These are phyloP conservation scores for Oplegnathus fasciatus DNA, from an alignment of 2,113 vertebrate species.

Conservation along the genomic window DNA sequence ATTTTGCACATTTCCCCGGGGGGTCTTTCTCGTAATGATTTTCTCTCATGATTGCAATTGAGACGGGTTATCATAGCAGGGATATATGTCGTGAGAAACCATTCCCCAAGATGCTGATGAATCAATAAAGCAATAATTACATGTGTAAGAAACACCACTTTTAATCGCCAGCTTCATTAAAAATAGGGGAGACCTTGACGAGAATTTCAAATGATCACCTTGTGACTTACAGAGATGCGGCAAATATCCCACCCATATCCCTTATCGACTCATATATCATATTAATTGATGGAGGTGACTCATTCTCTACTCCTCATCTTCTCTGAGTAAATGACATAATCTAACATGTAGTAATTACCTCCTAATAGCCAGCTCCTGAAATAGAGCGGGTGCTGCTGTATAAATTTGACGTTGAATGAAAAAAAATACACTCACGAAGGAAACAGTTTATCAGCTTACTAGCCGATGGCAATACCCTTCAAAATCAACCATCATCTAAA, in stretches of 20 bases:
- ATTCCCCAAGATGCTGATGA: constrained; percentile 73
- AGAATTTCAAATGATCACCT: constrained; percentile 70
- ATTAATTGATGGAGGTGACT: constrained; percentile 75
- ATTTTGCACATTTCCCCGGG: constrained; percentile 38
- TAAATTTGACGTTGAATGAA: constrained; percentile 60
- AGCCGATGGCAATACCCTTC: constrained; percentile 15
- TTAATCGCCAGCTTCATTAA: constrained; percentile 68
- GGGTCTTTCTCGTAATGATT: constrained; percentile 69
- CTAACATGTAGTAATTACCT: constrained; percentile 75
- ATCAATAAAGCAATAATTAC: constrained; percentile 82
- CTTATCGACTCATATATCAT: constrained; percentile 67
- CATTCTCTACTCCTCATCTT: constrained; percentile 65
- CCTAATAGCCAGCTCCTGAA: constrained; percentile 63
- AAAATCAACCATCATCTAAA: background rate
- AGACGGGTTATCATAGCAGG: constrained; percentile 67
- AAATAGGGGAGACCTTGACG: constrained; percentile 53
- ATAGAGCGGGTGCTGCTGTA: constrained; percentile 39
- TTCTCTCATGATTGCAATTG: constrained; percentile 62
- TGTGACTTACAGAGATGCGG: constrained; percentile 46
- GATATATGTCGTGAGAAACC: constrained; percentile 70
- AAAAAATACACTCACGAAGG: constrained; percentile 33
- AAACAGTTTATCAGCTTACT: constrained; percentile 42
- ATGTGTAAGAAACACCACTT: constrained; percentile 74
- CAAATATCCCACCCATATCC: constrained; percentile 57
- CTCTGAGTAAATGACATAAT: constrained; percentile 73